Evolutionary conservation across 2,797 vertebrate species (phyloP).

Genomic region (Cryptoblepharus egeriae): DNA sequence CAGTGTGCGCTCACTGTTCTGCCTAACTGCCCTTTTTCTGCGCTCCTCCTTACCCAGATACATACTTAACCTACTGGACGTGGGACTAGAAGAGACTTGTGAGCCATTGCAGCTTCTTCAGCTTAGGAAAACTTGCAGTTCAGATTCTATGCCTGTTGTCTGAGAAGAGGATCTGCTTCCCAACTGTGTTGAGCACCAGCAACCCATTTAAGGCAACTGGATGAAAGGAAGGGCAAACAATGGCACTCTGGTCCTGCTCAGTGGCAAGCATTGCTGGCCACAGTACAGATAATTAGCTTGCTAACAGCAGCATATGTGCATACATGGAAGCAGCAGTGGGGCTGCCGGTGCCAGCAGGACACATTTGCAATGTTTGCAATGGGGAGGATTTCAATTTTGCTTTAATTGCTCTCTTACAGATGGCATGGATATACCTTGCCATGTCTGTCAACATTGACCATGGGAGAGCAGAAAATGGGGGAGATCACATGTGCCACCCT

Average conservation of each 20-base stretch:
- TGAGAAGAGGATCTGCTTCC: not conserved
- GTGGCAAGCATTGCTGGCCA: slow-evolving; percentile 1
- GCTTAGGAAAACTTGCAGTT: too few species aligned
- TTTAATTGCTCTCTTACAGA: slow-evolving; percentile 27
- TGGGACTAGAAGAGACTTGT: not conserved
- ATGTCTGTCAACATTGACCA: not conserved
- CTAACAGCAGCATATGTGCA: slow-evolving; percentile 19
- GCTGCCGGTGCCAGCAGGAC: not conserved
- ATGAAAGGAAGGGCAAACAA: not conserved
- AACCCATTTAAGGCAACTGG: not conserved
- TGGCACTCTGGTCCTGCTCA: not conserved
- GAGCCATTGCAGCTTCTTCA: not conserved
- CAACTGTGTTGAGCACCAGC: not conserved
- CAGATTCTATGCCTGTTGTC: not conserved
- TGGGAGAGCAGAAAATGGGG: not conserved
- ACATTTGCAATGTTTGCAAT: slow-evolving; percentile 8
- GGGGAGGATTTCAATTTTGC: slow-evolving; percentile 19
- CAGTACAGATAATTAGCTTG: slow-evolving; percentile 27
- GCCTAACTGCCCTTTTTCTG: not conserved
- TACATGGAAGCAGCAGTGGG: not conserved
- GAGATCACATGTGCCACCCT: not conserved
- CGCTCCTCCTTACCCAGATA: not conserved
- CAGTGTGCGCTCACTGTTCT: fast-evolving
- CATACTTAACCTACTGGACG: not conserved
- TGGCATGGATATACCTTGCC: not conserved